Base-by-base conservation (phyloP, 2,888 invertebrate genomes). In the Netelia fuscicornis region DNA sequence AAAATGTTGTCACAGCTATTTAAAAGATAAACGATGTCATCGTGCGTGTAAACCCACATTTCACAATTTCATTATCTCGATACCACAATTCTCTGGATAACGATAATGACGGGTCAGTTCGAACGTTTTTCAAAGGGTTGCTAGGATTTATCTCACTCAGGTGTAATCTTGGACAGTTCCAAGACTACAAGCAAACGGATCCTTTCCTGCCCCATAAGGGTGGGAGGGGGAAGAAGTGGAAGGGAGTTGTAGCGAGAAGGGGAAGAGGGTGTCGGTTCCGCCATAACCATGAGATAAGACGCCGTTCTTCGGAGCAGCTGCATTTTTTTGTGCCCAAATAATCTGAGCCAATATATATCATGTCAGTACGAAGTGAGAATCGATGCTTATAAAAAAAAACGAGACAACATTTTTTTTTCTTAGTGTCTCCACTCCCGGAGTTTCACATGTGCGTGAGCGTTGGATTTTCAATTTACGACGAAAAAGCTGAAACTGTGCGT, bases 391-490 rank as follows among this genome's bases (percentile, higher is more conserved):
- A 71, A 71, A 58, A 72, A 70, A 78, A 52, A 62, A 65, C 30
- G 30, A 30, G 30, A 30, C 30, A 60, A 67, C n/a, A 17, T 58
- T 72, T 58, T 58, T 60, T 72, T 72, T 72, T 65, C 23, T 25
- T 30, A 11, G 52, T 37, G 42, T 54, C 62, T 65, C 56, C 20
- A n/a, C 13, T 13, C 42, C n/a, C 48, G 52, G 23, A 25, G 37
- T 62, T 56, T 54, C 76, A 76, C 79, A 80, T 81, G 77, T 84
- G 81, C 77, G 81, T 48, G 44, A 37, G 62, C 56, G 58, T 67
- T 86, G 67, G 60, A 76, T 81, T 81, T 83, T 83, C 83, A 81
- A 86, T 84, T 81, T 81, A 84, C 71, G 78, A 78, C 58, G 54
- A 78, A 76, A 81, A 84, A 60, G 30, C 77, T 48, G 25, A 23